phyloP scores from a whole-genome alignment of 2,888 invertebrate genomes.

The Strigamia maritima region DNA sequence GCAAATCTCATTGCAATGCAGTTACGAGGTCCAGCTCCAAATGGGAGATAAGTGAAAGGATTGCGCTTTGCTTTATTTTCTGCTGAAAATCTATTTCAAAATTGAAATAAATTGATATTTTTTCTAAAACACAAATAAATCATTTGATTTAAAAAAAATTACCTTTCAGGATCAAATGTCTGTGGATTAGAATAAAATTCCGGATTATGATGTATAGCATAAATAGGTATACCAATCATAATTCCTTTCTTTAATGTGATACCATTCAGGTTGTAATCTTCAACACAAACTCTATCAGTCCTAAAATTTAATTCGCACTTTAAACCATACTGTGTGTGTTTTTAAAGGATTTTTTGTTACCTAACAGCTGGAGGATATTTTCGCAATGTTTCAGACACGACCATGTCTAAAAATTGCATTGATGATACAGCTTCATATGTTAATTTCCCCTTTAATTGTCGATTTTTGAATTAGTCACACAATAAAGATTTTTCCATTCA shows the following conservation, averaged over 20 bases:
- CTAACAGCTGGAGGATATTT: conserved; percentile 29
- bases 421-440: not conserved
- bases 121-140: no score
- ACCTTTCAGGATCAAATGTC: conserved; percentile 41
- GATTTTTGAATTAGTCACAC: no score
- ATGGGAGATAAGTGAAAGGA: conserved; percentile 46
- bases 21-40: conserved; percentile 44
- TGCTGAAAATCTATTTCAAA: conserved; percentile 43
- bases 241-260: conserved; percentile 37
- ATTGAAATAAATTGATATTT: no score
- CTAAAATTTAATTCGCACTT: conserved; percentile 18
- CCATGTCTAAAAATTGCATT: conserved; percentile 17
- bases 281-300: conserved; percentile 35
- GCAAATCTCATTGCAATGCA: conserved; percentile 47
- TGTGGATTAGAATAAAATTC: conserved; percentile 40
- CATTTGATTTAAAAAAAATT: no score
- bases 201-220: conserved; percentile 37
- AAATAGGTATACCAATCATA: conserved; percentile 35
- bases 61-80: conserved; percentile 43
- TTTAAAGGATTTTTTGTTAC: no score
- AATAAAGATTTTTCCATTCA: not conserved
- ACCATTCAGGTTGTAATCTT: conserved; percentile 32
- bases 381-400: not conserved
- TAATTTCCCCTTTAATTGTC: not conserved
- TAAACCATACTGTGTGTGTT: no score